A percentile compares a stretch with the other conserved stretches of the same genome.
These are phyloP conservation scores for Lycaon pictus DNA, from an alignment of 2,113 vertebrate species.

Conservation along the genomic window DNA sequence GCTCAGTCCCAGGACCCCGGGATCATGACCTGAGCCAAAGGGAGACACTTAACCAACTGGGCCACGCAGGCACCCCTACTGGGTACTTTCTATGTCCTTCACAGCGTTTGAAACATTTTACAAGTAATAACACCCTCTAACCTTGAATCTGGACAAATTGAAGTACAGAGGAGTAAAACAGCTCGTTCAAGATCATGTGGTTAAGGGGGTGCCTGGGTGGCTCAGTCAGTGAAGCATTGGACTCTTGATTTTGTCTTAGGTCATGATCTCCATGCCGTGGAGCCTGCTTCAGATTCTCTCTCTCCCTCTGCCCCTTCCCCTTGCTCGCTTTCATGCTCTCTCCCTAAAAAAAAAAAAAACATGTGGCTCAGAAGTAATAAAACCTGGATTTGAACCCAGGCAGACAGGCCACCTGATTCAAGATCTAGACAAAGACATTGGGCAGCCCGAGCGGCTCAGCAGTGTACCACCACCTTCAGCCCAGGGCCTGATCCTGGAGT, in stretches of 20 bases:
- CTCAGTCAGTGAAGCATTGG: not conserved
- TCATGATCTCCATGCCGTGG: not conserved
- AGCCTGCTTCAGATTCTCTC: not conserved
- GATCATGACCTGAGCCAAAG: too few relatives aligned
- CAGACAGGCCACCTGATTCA: not conserved
- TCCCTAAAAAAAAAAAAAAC: not conserved
- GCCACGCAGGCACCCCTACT: too few relatives aligned
- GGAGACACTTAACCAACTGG: too few relatives aligned
- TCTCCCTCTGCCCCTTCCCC: not conserved
- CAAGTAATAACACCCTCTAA: not conserved
- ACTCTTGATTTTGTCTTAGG: not conserved
- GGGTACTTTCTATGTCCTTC: not conserved
- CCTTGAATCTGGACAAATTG: not conserved
- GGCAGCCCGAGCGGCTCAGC: too few relatives aligned
- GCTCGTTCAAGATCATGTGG: not conserved
- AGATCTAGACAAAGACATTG: not conserved
- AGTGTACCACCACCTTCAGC: too few relatives aligned
- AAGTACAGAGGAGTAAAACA: not conserved
- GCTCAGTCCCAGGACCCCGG: too few relatives aligned
- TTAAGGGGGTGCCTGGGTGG: not conserved
- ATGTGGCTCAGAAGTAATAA: not conserved
- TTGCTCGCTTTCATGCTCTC: not conserved
- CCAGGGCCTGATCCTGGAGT: too few relatives aligned
- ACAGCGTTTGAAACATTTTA: not conserved
- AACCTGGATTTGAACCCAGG: not conserved